A percentile compares a stretch with the other conserved stretches of the same genome.
Evolutionary conservation across 1,140 invertebrate genomes (phyloP).

Genomic region (Ruditapes philippinarum): DNA sequence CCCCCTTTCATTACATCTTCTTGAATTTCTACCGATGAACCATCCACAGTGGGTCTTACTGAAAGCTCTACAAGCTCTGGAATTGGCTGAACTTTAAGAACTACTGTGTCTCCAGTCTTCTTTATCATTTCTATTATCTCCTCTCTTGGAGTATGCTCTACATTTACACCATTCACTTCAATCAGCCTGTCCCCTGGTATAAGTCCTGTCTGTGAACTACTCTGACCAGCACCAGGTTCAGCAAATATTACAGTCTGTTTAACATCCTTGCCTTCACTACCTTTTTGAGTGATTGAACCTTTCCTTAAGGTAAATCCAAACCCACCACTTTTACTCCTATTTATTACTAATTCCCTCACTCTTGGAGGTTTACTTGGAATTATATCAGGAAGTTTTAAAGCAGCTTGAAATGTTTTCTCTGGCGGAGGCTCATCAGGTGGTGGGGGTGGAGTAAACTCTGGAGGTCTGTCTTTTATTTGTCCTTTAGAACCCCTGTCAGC

Average conservation of each 20-base stretch:
- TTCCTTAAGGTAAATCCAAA: constrained; percentile 98
- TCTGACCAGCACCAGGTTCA: constrained; percentile 92
- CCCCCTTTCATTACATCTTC: constrained; percentile 92
- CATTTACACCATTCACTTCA: constrained; percentile 95
- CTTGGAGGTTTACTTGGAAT: constrained; percentile 91
- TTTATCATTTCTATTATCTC: constrained; percentile 98
- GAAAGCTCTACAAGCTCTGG: constrained; percentile 92
- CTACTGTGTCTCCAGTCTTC: constrained; percentile 93
- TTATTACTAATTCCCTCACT: constrained; percentile 92
- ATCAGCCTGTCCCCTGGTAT: constrained; percentile 97
- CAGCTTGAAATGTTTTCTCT: constrained; percentile 86
- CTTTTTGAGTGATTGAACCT: constrained; percentile 86
- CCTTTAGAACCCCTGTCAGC: constrained; percentile 33
- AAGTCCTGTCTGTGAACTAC: constrained; percentile 91
- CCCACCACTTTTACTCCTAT: constrained; percentile 94
- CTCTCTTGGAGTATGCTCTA: constrained; percentile 95
- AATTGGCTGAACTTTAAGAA: constrained; percentile 92
- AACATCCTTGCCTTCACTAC: constrained; percentile 84
- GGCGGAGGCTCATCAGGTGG: constrained; percentile 54
- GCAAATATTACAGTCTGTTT: constrained; percentile 94
- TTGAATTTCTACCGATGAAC: constrained; percentile 88
- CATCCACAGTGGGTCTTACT: constrained; percentile 82
- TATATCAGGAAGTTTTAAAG: constrained; percentile 93
- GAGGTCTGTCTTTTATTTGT: constrained; percentile 48
- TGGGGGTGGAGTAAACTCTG: constrained; percentile 56